Evolutionary conservation across 2,888 invertebrate genomes (phyloP), one percentile per base, ranked within the genome.

Genomic region (Orgyia antiqua): DNA sequence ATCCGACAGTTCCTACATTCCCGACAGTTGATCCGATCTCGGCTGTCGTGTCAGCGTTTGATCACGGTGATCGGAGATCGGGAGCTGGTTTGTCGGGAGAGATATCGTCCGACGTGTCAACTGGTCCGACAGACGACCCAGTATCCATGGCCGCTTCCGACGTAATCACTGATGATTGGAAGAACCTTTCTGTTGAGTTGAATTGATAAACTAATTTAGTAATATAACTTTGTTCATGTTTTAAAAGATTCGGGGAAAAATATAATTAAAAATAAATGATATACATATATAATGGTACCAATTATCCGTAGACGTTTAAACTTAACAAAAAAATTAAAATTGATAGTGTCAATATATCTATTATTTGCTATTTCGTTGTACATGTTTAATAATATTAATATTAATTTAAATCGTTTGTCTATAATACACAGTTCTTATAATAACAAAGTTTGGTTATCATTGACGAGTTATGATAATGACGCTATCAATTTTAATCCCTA

Each of bases 151-250:
- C 89, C 10, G 88, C 77, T 42, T 90, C 90, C 1, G 87, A 79
- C 21, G 88, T 88, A 32, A 88, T 86, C 56, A 88, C 88, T 57
- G 83, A 87, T 23, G 89, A 88, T 77, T 90, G 90, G 73, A 90
- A 90, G 80, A 90, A 90, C 34, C 90, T 87, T 67, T 90, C 90
- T 86, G 88, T 37, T 25, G 41, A 54, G 13, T 39, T 36, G 40
- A 52, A 46, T 36, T 36, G 36, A 12, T 36, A 36, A 41, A 36
- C 37, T 45, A 23, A 13, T 44, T 54, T 42, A 50, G 45, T 11
- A 36, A 31, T 36, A 36, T 36, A 32, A 36, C 31, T 36, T 32
- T 37, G 37, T 20, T 37, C 30, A 24, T 24, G 30, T 25, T 37
- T 21, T 15, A 33, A 8, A 9, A 37, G 33, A 37, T 33, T 30